A percentile compares a stretch with the other conserved stretches of the same genome.
Conservation (phyloP, 2,797 vertebrate species). For the Phyllotis vaccarum region DNA sequence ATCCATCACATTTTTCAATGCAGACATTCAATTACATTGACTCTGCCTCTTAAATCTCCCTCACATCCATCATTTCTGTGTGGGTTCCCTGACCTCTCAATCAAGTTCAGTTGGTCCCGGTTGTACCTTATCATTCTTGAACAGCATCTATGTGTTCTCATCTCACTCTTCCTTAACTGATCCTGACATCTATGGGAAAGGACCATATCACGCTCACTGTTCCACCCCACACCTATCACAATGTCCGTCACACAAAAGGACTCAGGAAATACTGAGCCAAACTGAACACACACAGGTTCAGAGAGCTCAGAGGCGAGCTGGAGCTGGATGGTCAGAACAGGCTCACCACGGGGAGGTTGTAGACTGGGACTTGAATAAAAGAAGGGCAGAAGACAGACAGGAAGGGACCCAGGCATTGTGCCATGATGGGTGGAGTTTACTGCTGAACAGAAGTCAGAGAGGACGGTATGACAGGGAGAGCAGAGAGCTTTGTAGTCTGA, state of each 20-base stretch:
- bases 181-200: neutral
- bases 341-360: neutral
- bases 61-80: constrained; percentile 5
- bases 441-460: neutral
- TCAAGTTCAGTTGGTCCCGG: neutral
- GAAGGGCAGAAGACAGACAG: neutral
- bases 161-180: neutral
- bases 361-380: neutral
- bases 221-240: neutral
- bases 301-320: neutral
- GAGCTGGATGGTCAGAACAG: neutral
- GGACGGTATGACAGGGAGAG: no score
- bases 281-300: neutral
- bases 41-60: constrained; percentile 6
- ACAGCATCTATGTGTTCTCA: constrained; percentile 7
- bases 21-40: neutral
- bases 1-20: neutral
- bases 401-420: neutral
- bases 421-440: neutral
- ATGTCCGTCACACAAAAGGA: neutral
- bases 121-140: constrained; percentile 21
- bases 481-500: neutral
- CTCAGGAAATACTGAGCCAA: constrained; percentile 30
- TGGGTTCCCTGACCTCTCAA: neutral
- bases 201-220: neutral